Percentiles rank a stretch among this genome's conserved stretches.
Evolutionary conservation across 2,113 vertebrate species (phyloP).

Genomic region (Ibidorhyncha struthersii): DNA sequence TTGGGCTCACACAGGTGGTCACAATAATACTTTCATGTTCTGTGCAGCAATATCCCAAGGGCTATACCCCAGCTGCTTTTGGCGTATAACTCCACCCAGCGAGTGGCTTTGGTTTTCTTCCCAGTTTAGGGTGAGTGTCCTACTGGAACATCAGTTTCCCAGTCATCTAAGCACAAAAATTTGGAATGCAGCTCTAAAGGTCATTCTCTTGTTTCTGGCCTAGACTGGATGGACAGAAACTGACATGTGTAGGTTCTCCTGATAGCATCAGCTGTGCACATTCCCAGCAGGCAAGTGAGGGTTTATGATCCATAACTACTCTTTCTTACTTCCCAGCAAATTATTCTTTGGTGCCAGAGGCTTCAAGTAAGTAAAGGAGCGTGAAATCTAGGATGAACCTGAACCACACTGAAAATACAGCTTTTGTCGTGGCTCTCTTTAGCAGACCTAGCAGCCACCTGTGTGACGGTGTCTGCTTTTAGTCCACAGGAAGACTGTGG

Average conservation of each 20-base stretch:
- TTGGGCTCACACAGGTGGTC: background rate
- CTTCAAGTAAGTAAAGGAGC: constrained; percentile 11
- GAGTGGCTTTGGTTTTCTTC: background rate
- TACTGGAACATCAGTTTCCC: background rate
- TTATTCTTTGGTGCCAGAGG: constrained; percentile 10
- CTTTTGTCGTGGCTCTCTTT: background rate
- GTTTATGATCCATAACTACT: constrained; percentile 34
- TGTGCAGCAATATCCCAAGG: background rate
- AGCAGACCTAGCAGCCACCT: background rate
- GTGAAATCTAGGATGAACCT: background rate
- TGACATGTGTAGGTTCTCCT: background rate
- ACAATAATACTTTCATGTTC: background rate
- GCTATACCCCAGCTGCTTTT: background rate
- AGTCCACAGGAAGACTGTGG: background rate
- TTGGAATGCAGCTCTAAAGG: background rate
- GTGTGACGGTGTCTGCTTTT: background rate
- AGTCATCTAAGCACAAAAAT: background rate
- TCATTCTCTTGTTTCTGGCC: constrained; percentile 10
- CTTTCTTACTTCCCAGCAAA: background rate
- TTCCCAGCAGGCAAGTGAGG: constrained; percentile 6
- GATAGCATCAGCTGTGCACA: constrained; percentile 11
- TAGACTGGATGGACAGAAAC: background rate
- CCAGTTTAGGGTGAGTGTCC: background rate
- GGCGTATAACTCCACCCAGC: background rate
- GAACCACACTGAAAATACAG: background rate